Evolutionary conservation across 53 echinoderm and acorn worm genomes (phyloP), one percentile per base, ranked within the genome.

Genomic region (Luidia sarsii): DNA sequence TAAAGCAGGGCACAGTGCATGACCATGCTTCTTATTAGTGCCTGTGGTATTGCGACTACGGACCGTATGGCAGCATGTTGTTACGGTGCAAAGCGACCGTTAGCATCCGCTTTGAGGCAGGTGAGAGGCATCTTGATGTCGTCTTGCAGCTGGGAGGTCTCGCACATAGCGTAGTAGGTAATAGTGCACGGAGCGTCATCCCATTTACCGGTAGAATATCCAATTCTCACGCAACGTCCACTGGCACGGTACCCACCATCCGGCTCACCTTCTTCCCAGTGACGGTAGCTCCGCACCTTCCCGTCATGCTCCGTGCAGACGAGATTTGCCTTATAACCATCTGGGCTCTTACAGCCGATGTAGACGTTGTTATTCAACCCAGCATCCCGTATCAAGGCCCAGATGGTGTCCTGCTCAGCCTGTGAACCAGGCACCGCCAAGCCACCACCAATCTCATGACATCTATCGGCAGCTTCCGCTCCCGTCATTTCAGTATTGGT

Each of bases 331-430:
- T 5, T 2, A 5, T 53, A 54, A 14, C 30, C 25, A 0, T 36
- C 32, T 28, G 10, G 10, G 27, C 38, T 50, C 31, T 18, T 15
- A 15, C 72, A 72, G 23, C 72, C 72, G 72, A 72, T 72, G 50
- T 50, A 72, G 36, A 72, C 19, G 36, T 72, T 56, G 0, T 3
- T 8, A n/a, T n/a, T n/a, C n/a, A n/a, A n/a, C 13, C 27, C 11
- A 18, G n/a, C 51, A 37, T 54, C 21, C 41, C 55, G 16, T 16
- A 72, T 56, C 36, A 56, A 35, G 38, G 24, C 39, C 72, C 72
- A 72, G 15, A 72, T 54, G 7, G 24, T 1, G 4, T 72, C 25
- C 18, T 72, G 72, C 72, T 72, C 72, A 3, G 50, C 32, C 51
- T 55, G 38, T 0, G 72, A 55, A 8, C 37, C 31, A 5, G 36